Evolutionary conservation across 2,113 vertebrate species (phyloP), one percentile per base, ranked within the genome.

Genomic region (Castor canadensis): DNA sequence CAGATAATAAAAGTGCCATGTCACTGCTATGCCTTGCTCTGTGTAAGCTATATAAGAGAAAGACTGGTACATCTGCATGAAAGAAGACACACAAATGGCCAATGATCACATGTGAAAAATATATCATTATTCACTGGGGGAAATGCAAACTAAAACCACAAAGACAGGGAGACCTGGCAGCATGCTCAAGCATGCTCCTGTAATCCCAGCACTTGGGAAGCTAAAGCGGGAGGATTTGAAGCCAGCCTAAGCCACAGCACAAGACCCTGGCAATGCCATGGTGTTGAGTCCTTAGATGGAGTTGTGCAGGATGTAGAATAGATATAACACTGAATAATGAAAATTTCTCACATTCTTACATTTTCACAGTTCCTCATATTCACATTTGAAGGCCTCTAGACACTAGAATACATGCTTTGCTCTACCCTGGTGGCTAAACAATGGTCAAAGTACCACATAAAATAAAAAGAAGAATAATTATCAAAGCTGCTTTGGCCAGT

Each of bases 401-500:
- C 1, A 81, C 17, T 30, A 76, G 76, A 69, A 16, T 8, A 40
- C 3, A 38, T 32, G 66, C 30, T 69, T 91, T 91, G 45, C 79
- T 76, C 52, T 71, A 83, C 62, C 24, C 3, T 35, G 32, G 20
- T 80, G 45, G 47, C 75, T 91, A 82, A 94, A 95, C 73, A 91
- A 82, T 87, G 24, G 2, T n/a, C 30, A 58, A 90, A 93, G 40
- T 62, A 94, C 5, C 52, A 84, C 54, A 81, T 26, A 54, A 96
- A 92, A 87, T 87, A 89, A 94, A 87, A 28, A 77, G 71, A 93
- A 56, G 6, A 82, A 87, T 15, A 7, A 83, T 16, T 24, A 24
- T 30, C 83, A 92, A 85, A 91, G 45, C 62, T 77, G 38, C 30
- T 97, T 81, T 81, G 87, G 43, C 76, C 80, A 94, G 47, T 40